phyloP scores from a whole-genome alignment of 2,797 vertebrate species.

The Sarcophilus harrisii region DNA sequence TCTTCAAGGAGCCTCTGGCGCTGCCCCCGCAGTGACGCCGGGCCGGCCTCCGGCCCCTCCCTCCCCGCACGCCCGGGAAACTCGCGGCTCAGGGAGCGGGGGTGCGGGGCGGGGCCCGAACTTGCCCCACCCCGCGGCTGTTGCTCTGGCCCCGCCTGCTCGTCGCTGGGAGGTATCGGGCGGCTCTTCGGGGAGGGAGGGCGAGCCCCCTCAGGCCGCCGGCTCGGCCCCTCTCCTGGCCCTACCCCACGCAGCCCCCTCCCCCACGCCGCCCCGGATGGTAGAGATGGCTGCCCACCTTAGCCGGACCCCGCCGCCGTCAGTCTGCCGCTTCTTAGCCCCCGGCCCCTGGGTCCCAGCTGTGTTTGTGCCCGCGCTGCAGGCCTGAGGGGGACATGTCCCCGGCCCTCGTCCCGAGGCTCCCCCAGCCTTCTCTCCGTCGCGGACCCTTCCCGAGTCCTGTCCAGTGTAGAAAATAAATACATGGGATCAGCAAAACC shows the following conservation, averaged over 20 bases:
- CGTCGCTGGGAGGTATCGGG: not conserved
- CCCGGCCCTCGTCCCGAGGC: not conserved
- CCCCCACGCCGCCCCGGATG: too few species aligned
- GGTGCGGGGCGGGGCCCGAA: too few species aligned
- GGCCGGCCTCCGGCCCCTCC: too few species aligned
- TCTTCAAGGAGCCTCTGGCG: conserved; percentile 78
- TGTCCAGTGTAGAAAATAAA: not conserved
- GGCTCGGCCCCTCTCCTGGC: too few species aligned
- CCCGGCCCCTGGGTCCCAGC: too few species aligned
- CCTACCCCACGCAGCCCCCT: too few species aligned
- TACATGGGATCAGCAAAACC: not conserved
- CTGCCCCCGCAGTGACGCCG: not conserved
- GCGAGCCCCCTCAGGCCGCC: rapidly evolving
- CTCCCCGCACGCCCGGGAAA: not conserved
- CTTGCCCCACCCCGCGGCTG: too few species aligned
- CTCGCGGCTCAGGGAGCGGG: not conserved
- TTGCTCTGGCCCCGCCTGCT: not conserved
- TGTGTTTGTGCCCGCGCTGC: too few species aligned
- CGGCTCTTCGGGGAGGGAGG: not conserved
- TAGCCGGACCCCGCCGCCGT: too few species aligned
- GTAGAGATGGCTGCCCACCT: too few species aligned
- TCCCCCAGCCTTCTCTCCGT: not conserved
- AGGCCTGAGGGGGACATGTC: too few species aligned
- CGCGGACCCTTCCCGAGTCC: not conserved
- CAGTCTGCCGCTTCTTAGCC: too few species aligned